Evolutionary conservation across 2,888 invertebrate species (phyloP).

Genomic region (Plagiodera versicolora): DNA sequence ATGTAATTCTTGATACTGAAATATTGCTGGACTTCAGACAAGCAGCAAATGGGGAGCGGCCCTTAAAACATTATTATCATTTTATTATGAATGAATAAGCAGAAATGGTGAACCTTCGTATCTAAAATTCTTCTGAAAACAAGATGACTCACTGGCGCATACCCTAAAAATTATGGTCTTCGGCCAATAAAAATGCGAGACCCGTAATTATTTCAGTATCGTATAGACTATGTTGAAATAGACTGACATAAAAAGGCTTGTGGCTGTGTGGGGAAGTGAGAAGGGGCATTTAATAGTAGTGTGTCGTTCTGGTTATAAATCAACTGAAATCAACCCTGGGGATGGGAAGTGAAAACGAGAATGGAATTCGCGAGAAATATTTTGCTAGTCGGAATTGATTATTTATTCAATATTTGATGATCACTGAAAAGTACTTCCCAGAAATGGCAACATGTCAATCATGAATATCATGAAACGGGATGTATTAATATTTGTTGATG

Average conservation of each 20-base stretch:
- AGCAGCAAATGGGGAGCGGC: too few relatives aligned
- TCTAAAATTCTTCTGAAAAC: constrained; percentile 16
- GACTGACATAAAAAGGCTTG: constrained; percentile 16
- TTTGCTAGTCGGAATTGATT: too few relatives aligned
- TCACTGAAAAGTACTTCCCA: too few relatives aligned
- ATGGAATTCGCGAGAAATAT: too few relatives aligned
- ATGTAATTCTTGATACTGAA: too few relatives aligned
- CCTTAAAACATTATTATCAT: too few relatives aligned
- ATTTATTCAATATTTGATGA: too few relatives aligned
- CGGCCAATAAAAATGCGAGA: constrained; percentile 19
- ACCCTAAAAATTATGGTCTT: constrained; percentile 23
- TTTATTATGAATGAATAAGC: too few relatives aligned
- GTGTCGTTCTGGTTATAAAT: background rate
- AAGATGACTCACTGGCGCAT: constrained; percentile 20
- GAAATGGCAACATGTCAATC: too few relatives aligned
- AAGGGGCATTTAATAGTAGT: constrained; percentile 14
- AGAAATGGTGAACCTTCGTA: constrained; percentile 4
- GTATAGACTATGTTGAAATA: constrained; percentile 23
- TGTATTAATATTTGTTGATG: too few relatives aligned
- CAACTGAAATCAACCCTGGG: background rate
- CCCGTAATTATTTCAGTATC: constrained; percentile 22
- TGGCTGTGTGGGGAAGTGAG: background rate
- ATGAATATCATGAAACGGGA: too few relatives aligned
- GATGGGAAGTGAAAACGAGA: background rate
- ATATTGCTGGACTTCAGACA: too few relatives aligned